phyloP scores from a whole-genome alignment of 1,140 invertebrate genomes.

The Anadara kagoshimensis region DNA sequence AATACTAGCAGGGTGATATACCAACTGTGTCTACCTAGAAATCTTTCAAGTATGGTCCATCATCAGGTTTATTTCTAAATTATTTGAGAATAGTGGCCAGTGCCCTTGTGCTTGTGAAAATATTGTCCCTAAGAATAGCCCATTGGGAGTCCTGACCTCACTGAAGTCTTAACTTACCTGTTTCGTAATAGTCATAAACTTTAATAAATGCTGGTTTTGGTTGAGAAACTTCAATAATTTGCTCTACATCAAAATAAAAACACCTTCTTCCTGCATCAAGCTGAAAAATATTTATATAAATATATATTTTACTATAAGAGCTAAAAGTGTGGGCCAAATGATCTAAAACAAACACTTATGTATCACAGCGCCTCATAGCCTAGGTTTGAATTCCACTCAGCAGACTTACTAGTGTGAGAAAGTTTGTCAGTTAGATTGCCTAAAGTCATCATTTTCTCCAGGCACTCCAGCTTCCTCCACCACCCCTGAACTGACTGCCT shows the following conservation, averaged over 20 bases:
- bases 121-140: neutral
- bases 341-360: too few relatives aligned
- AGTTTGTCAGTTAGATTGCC: too few relatives aligned
- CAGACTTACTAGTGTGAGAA: too few relatives aligned
- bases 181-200: conserved; percentile 95
- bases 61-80: neutral
- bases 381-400: too few relatives aligned
- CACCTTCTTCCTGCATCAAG: conserved; percentile 84
- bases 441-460: too few relatives aligned
- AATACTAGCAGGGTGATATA: neutral
- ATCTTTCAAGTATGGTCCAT: neutral
- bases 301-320: too few relatives aligned
- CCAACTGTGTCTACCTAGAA: neutral
- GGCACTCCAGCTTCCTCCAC: too few relatives aligned
- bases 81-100: neutral
- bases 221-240: conserved; percentile 88
- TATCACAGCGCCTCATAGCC: too few relatives aligned
- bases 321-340: too few relatives aligned
- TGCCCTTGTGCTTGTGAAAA: neutral
- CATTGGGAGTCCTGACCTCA: neutral
- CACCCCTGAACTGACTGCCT: too few relatives aligned
- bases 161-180: conserved; percentile 78
- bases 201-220: conserved; percentile 89
- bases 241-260: conserved; percentile 88
- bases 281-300: conserved; percentile 71